Percentiles rank a stretch among this genome's conserved stretches.
Evolutionary conservation across 1,140 invertebrate genomes (phyloP).

Genomic region (Drosophila lacteicornis): DNA sequence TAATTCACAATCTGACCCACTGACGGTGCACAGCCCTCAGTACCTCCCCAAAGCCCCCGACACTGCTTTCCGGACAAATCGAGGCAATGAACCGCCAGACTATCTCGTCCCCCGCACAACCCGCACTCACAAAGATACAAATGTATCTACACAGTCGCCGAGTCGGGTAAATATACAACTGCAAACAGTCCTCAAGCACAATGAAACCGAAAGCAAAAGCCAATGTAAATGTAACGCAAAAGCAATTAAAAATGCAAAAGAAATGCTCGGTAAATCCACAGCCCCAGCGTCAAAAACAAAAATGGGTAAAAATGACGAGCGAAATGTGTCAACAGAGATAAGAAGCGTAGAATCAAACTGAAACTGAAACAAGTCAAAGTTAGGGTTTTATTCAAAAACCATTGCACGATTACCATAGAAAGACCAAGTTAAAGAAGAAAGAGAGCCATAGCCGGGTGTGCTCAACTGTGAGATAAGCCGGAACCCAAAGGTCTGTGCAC

Average conservation of each 20-base stretch:
- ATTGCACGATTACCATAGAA: slow-evolving; percentile 7
- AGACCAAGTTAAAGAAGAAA: neutral
- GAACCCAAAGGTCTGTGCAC: neutral
- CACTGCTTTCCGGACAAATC: slow-evolving; percentile 25
- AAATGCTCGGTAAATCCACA: slow-evolving; percentile 26
- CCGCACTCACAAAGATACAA: slow-evolving; percentile 31
- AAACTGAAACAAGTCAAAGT: slow-evolving; percentile 27
- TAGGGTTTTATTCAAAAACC: slow-evolving; percentile 3
- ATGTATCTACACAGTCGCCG: slow-evolving; percentile 28
- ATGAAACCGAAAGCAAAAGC: slow-evolving; percentile 46
- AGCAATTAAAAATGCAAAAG: slow-evolving; percentile 63
- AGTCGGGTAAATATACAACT: slow-evolving; percentile 50
- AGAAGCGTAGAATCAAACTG: slow-evolving; percentile 22
- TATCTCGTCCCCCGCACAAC: slow-evolving; percentile 46
- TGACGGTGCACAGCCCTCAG: slow-evolving; percentile 23
- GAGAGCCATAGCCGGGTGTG: neutral
- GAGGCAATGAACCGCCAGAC: slow-evolving; percentile 69
- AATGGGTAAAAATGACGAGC: slow-evolving; percentile 20
- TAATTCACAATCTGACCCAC: slow-evolving; percentile 42
- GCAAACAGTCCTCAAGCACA: slow-evolving; percentile 49
- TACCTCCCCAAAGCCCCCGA: neutral
- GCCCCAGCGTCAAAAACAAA: slow-evolving; percentile 4
- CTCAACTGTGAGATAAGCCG: neutral
- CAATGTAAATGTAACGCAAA: slow-evolving; percentile 55
- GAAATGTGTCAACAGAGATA: slow-evolving; percentile 59